A percentile compares a stretch with the other conserved stretches of the same genome.
Conservation (phyloP, 2,888 invertebrate genomes). For the Bugulina stolonifera region DNA sequence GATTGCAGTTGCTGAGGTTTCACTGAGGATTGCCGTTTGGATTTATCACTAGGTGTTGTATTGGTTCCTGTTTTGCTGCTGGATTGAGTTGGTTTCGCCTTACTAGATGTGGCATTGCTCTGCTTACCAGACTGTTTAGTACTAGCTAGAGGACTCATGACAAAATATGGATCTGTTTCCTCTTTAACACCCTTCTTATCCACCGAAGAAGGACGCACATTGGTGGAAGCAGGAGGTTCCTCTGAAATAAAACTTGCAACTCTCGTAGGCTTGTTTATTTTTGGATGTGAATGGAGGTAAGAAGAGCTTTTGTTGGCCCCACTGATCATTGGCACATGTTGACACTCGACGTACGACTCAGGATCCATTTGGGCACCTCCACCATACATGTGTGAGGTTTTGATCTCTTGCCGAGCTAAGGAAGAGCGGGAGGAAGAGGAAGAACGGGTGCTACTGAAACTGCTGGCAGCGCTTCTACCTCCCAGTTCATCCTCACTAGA, state of each 20-base stretch:
- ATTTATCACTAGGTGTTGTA: neutral
- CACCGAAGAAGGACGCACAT: neutral
- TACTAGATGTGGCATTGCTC: neutral
- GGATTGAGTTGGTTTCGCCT: neutral
- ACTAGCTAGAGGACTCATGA: neutral
- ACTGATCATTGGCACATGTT: neutral
- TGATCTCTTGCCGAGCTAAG: neutral
- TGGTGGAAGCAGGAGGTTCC: neutral
- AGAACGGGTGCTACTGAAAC: slow-evolving; percentile 18
- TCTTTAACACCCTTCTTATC: neutral
- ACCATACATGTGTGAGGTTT: neutral
- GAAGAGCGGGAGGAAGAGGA: slow-evolving; percentile 22
- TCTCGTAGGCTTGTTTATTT: neutral
- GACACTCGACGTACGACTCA: slow-evolving; percentile 15
- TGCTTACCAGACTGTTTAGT: neutral
- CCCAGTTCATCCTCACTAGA: neutral
- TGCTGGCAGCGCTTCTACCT: neutral
- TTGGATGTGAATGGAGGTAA: neutral
- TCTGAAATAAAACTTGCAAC: slow-evolving; percentile 15
- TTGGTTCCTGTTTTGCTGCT: neutral
- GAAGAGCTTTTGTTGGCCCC: neutral
- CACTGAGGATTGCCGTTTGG: neutral
- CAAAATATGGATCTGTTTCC: neutral
- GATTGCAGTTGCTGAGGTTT: neutral
- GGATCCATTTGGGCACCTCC: neutral